Percentiles rank a stretch among this genome's conserved stretches.
Evolutionary conservation across 2,888 invertebrate species (phyloP).

Genomic region (Embidobia sp.): DNA sequence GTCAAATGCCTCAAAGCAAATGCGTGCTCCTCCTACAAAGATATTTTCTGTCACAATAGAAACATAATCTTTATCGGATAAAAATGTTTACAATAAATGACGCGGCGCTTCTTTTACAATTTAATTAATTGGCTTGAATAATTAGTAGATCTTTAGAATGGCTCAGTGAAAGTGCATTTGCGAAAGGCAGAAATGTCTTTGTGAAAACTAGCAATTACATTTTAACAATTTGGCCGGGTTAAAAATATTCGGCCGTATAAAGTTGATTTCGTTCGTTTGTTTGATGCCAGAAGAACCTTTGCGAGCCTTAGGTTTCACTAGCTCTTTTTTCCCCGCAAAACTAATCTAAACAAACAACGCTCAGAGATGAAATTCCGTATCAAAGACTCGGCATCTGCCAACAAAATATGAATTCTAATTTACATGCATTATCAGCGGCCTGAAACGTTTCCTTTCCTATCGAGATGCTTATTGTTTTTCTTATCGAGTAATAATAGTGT

Average conservation of each 20-base stretch:
- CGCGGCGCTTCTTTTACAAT: slow-evolving; percentile 5
- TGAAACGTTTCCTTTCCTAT: neutral
- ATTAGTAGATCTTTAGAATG: slow-evolving; percentile 15
- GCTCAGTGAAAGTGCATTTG: slow-evolving; percentile 16
- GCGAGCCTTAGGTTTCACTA: too few relatives aligned
- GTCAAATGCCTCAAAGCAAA: neutral
- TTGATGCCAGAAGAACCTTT: neutral
- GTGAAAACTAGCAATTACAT: slow-evolving; percentile 28
- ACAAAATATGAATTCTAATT: neutral
- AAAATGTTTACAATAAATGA: slow-evolving; percentile 15
- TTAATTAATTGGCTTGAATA: slow-evolving; percentile 31
- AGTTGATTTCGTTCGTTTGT: neutral
- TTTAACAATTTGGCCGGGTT: slow-evolving; percentile 1
- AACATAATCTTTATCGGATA: slow-evolving; percentile 18
- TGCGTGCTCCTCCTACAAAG: slow-evolving; percentile 1
- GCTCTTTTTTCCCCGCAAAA: too few relatives aligned
- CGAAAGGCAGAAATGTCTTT: slow-evolving; percentile 14
- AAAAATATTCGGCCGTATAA: neutral
- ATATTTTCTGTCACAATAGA: slow-evolving; percentile 13
- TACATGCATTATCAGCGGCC: slow-evolving; percentile 1
- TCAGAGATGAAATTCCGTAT: too few relatives aligned
- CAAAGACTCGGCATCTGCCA: neutral
- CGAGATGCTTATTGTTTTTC: neutral
- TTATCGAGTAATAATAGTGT: slow-evolving; percentile 1
- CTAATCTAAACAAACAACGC: too few relatives aligned